A percentile compares a stretch with the other conserved stretches of the same genome.
Conservation (phyloP, 2,888 invertebrate genomes). For the Meliscaeva auricollis region DNA sequence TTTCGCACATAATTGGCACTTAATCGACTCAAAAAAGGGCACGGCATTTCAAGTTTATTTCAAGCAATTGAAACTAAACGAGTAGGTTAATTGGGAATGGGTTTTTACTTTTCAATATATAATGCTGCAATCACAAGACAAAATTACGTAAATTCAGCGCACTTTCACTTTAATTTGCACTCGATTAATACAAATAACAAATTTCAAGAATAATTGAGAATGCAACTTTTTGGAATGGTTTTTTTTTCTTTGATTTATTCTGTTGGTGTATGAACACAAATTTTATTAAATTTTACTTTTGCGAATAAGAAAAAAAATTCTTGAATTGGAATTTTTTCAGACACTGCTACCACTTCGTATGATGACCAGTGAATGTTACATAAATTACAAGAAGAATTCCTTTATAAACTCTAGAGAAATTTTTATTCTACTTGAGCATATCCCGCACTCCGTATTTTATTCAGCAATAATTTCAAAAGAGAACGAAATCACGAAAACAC, state of each 20-base stretch:
- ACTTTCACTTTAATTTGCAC: conserved; percentile 64
- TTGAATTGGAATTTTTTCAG: not conserved
- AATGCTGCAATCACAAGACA: conserved; percentile 29
- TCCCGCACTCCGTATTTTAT: conserved; percentile 26
- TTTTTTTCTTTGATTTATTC: not conserved
- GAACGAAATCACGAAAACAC: not conserved
- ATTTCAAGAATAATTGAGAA: conserved; percentile 1
- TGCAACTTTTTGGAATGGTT: conserved; percentile 37
- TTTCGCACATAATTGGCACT: conserved; percentile 92
- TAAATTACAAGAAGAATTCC: conserved; percentile 38
- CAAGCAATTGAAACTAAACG: not conserved
- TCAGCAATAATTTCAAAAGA: conserved; percentile 41
- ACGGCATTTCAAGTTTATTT: conserved; percentile 87
- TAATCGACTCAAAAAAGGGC: conserved; percentile 93
- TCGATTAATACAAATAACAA: not conserved
- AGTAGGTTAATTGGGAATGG: conserved; percentile 30
- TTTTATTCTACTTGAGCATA: conserved; percentile 25
- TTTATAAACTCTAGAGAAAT: conserved; percentile 48
- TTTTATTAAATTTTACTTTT: conserved; percentile 6
- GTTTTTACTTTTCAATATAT: conserved; percentile 13
- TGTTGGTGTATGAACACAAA: not conserved
- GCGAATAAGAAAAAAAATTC: not conserved
- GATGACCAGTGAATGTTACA: conserved; percentile 75
- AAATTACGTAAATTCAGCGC: conserved; percentile 68
- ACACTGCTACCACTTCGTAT: conserved; percentile 75